phyloP scores from a whole-genome alignment of 2,888 invertebrate species.

The Tetropium fuscum region DNA sequence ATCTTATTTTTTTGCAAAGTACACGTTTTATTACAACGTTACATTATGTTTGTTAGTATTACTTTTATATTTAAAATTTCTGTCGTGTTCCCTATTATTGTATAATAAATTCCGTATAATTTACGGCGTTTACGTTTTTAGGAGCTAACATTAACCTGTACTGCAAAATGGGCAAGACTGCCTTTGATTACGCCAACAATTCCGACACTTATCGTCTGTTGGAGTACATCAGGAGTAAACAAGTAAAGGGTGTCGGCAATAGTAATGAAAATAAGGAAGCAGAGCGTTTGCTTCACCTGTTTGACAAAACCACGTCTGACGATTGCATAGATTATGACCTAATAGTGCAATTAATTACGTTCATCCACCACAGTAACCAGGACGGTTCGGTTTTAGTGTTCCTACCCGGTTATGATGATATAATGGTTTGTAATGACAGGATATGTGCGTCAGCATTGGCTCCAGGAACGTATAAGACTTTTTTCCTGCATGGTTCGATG shows the following conservation, averaged over 20 bases:
- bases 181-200: constrained; percentile 79
- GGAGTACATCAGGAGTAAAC: constrained; percentile 71
- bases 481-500: constrained; percentile 92
- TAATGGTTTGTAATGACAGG: constrained; percentile 78
- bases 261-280: constrained; percentile 63
- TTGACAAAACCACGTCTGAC: constrained; percentile 80
- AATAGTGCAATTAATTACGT: constrained; percentile 69
- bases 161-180: constrained; percentile 77
- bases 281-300: constrained; percentile 75
- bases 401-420: constrained; percentile 95
- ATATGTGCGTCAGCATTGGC: constrained; percentile 65
- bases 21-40: too few relatives aligned
- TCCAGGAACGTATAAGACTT: constrained; percentile 70
- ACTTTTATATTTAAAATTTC: too few relatives aligned
- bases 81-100: too few relatives aligned
- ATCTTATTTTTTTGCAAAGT: too few relatives aligned
- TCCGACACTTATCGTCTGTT: constrained; percentile 65
- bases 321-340: constrained; percentile 76
- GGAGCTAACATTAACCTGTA: constrained; percentile 72
- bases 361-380: constrained; percentile 69
- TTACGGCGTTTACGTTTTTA: too few relatives aligned
- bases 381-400: constrained; percentile 84
- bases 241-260: constrained; percentile 42
- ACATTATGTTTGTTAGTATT: too few relatives aligned
- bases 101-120: too few relatives aligned